A percentile compares a stretch with the other conserved stretches of the same genome.
Conservation (phyloP, 2,797 vertebrate species). For the Gambusia yucatana region DNA sequence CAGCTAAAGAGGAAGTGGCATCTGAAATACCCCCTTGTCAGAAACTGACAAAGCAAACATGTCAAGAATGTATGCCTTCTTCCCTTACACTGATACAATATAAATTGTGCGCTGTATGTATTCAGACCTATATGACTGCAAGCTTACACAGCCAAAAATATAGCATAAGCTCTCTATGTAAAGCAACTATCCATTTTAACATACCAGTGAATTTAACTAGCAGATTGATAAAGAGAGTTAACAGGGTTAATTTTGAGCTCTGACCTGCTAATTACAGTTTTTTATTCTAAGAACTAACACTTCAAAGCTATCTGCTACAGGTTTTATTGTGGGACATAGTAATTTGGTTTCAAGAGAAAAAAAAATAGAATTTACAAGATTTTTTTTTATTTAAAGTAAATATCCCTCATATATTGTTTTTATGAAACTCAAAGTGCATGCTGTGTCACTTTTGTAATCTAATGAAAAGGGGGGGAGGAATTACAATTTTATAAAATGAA, state of each 20-base stretch:
- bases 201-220: not conserved
- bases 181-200: not conserved
- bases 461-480: not conserved
- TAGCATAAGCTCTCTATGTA: not conserved
- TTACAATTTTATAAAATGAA: not conserved
- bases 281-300: not conserved
- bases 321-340: not conserved
- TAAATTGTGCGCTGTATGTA: not conserved
- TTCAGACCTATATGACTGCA: conserved; percentile 5
- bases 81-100: not conserved
- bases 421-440: not conserved
- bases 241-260: not conserved
- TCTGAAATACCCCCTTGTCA: conserved; percentile 4
- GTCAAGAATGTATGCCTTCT: not conserved
- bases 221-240: not conserved
- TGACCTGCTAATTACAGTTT: not conserved
- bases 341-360: not conserved
- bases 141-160: not conserved
- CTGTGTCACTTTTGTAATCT: not conserved
- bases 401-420: not conserved
- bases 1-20: conserved; percentile 13
- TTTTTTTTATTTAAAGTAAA: not conserved
- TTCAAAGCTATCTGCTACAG: not conserved
- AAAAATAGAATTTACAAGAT: not conserved
- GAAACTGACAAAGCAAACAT: conserved; percentile 21